Conservation (phyloP, 2,797 vertebrate genomes). For the Gymnothorax javanicus region DNA sequence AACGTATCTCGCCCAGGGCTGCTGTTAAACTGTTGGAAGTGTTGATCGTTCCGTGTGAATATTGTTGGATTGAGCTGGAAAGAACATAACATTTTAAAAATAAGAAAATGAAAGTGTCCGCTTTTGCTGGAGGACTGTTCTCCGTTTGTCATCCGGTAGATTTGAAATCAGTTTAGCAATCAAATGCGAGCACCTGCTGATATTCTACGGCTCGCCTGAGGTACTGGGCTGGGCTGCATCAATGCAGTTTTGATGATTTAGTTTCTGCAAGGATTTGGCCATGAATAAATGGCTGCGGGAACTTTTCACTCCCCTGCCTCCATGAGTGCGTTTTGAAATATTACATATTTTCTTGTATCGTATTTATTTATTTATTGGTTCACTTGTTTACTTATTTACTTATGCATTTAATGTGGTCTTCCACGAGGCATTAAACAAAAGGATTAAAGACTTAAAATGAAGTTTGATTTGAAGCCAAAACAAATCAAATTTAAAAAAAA, state of each 20-base stretch:
- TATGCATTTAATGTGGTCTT: neutral
- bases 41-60: neutral
- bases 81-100: neutral
- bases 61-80: neutral
- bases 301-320: neutral
- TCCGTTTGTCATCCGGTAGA: constrained; percentile 25
- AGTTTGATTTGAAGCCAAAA: too few species aligned
- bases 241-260: constrained; percentile 7
- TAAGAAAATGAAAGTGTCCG: neutral
- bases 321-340: neutral
- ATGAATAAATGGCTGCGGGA: neutral
- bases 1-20: neutral
- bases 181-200: neutral
- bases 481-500: too few species aligned
- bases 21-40: neutral
- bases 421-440: too few species aligned
- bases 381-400: neutral
- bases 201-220: constrained; percentile 24
- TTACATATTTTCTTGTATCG: neutral
- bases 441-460: too few species aligned
- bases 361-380: neutral
- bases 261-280: neutral
- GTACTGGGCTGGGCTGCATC: neutral
- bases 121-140: neutral
- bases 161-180: constrained; percentile 35